Evolutionary conservation across 2,113 vertebrate genomes (phyloP).

Genomic region (Dicentrarchus labrax): DNA sequence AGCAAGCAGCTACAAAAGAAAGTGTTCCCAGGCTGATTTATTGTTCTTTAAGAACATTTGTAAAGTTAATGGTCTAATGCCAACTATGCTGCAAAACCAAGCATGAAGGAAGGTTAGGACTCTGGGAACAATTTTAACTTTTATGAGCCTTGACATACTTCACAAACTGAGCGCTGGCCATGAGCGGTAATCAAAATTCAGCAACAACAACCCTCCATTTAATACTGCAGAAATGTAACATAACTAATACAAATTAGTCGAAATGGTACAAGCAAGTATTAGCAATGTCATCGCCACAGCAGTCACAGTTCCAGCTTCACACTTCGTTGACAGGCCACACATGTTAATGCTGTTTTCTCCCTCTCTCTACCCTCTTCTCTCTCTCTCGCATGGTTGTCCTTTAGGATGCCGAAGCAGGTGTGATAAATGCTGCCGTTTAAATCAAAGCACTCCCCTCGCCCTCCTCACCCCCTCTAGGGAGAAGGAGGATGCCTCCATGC

Average conservation of each 20-base stretch:
- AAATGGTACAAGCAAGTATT: constrained; percentile 35
- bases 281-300: constrained; percentile 2
- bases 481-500: constrained; percentile 74
- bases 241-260: constrained; percentile 56
- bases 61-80: constrained; percentile 68
- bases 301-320: constrained; percentile 21
- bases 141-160: constrained; percentile 72
- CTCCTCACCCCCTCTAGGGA: constrained; percentile 71
- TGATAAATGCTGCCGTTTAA: constrained; percentile 84
- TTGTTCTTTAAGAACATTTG: constrained; percentile 67
- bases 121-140: constrained; percentile 65
- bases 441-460: constrained; percentile 73
- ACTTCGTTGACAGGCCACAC: constrained; percentile 57
- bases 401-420: constrained; percentile 77
- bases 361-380: background rate
- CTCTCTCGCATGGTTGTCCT: constrained; percentile 56
- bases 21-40: constrained; percentile 63
- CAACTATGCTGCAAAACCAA: constrained; percentile 63
- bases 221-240: constrained; percentile 30
- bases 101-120: constrained; percentile 70
- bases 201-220: constrained; percentile 43
- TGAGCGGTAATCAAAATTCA: constrained; percentile 62
- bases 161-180: constrained; percentile 39
- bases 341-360: constrained; percentile 46
- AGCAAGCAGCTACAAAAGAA: constrained; percentile 46